Evolutionary conservation across 2,888 invertebrate species (phyloP).

Genomic region (Chrysina gloriosa): DNA sequence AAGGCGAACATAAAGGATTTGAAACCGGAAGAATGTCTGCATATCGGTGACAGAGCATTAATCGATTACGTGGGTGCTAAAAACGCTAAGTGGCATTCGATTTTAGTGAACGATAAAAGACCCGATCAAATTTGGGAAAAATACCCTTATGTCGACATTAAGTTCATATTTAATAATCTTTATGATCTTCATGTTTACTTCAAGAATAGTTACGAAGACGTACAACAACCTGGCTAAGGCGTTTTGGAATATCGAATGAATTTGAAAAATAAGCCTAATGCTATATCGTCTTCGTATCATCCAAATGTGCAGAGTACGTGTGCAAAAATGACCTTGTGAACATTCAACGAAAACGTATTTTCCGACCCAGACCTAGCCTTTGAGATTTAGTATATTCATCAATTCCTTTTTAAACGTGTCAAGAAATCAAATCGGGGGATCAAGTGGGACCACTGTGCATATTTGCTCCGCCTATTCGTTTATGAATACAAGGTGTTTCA

Average conservation of each 20-base stretch:
- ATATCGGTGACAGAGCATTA: constrained; percentile 83
- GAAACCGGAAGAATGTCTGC: constrained; percentile 75
- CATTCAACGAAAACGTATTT: no score
- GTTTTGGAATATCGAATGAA: not conserved
- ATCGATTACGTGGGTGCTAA: constrained; percentile 84
- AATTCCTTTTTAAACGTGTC: no score
- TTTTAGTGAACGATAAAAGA: constrained; percentile 65
- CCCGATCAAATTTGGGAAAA: constrained; percentile 60
- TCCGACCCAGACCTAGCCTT: no score
- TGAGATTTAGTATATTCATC: no score
- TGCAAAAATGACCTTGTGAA: no score
- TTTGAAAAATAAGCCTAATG: not conserved
- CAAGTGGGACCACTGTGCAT: no score
- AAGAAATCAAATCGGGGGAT: no score
- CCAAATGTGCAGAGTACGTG: no score
- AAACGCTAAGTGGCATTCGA: constrained; percentile 80
- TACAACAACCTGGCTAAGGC: constrained; percentile 4
- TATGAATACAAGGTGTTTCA: no score
- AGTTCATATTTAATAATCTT: constrained; percentile 66
- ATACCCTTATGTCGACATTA: constrained; percentile 62
- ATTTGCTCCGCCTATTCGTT: no score
- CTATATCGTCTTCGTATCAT: no score
- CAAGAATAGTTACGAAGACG: constrained; percentile 26
- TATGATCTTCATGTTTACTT: constrained; percentile 64
- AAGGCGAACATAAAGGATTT: constrained; percentile 64